A percentile compares a stretch with the other conserved stretches of the same genome.
These are phyloP conservation scores for Bucco capensis DNA, from an alignment of 2,113 vertebrate genomes.

Conservation along the genomic window DNA sequence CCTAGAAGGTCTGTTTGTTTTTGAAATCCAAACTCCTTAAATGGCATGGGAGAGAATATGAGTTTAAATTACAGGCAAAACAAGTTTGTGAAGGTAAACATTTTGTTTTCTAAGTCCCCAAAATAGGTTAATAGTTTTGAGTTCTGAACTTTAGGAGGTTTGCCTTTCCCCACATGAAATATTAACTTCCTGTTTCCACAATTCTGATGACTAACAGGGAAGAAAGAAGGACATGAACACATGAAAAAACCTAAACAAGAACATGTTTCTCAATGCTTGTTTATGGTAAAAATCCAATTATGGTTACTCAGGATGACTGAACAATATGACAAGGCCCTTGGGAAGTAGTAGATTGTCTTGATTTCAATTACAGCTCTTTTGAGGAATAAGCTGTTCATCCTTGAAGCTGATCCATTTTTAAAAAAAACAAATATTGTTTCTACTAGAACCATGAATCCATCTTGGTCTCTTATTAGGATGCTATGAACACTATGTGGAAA, in stretches of 20 bases:
- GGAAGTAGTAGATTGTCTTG: neutral
- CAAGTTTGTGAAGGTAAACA: constrained; percentile 3
- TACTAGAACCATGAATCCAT: neutral
- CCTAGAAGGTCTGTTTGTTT: constrained; percentile 8
- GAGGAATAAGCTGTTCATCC: neutral
- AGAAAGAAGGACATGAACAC: neutral
- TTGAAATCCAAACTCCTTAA: constrained; percentile 20
- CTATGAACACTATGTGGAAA: neutral
- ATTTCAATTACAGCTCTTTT: neutral
- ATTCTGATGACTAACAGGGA: neutral
- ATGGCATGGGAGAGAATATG: neutral
- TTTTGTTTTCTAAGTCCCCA: constrained; percentile 38
- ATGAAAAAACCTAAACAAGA: constrained; percentile 19
- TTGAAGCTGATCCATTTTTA: neutral
- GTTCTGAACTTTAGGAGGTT: neutral
- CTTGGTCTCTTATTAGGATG: neutral
- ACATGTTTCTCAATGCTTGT: neutral
- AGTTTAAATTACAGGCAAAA: constrained; percentile 7
- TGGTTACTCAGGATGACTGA: neutral
- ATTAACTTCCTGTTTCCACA: neutral
- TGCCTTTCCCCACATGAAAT: neutral
- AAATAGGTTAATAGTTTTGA: neutral
- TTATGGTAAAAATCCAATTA: constrained; percentile 14
- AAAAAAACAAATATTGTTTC: neutral
- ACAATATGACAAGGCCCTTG: neutral